A percentile compares a stretch with the other conserved stretches of the same genome.
phyloP scores from a whole-genome alignment of 2,888 invertebrate genomes.

The Pherbina coryleti region DNA sequence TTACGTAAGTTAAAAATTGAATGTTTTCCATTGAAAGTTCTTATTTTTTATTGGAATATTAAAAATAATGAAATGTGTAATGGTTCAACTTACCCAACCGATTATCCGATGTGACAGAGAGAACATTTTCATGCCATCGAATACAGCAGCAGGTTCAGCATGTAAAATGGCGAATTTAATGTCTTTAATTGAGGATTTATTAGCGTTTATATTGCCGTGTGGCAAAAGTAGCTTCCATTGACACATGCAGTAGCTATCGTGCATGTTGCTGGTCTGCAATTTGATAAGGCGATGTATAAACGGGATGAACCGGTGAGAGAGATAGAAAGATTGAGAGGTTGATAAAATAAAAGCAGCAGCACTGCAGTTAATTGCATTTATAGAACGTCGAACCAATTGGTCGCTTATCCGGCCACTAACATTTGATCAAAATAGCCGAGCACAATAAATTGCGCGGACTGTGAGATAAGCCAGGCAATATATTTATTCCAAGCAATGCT shows the following conservation, averaged over 20 bases:
- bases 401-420: slow-evolving; percentile 39
- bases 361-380: neutral
- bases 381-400: neutral
- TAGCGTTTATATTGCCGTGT: slow-evolving; percentile 27
- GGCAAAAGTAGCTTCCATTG: slow-evolving; percentile 43
- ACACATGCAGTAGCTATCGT: slow-evolving; percentile 40
- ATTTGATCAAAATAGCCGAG: slow-evolving; percentile 45
- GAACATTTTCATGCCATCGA: slow-evolving; percentile 42
- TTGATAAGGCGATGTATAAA: neutral
- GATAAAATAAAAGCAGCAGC: too few species aligned
- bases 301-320: neutral
- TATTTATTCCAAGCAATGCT: slow-evolving; percentile 37
- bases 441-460: slow-evolving; percentile 39
- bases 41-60: neutral
- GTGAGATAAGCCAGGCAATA: slow-evolving; percentile 40
- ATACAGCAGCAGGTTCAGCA: slow-evolving; percentile 32
- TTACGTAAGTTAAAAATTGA: neutral
- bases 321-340: too few species aligned
- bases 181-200: slow-evolving; percentile 39
- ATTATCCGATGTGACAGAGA: slow-evolving; percentile 32
- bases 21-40: too few species aligned
- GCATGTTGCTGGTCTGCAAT: slow-evolving; percentile 25
- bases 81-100: slow-evolving; percentile 32
- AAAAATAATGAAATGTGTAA: neutral
- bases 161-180: slow-evolving; percentile 43